phyloP scores from a whole-genome alignment of 2,113 vertebrate genomes.

The Oryzias woworae region DNA sequence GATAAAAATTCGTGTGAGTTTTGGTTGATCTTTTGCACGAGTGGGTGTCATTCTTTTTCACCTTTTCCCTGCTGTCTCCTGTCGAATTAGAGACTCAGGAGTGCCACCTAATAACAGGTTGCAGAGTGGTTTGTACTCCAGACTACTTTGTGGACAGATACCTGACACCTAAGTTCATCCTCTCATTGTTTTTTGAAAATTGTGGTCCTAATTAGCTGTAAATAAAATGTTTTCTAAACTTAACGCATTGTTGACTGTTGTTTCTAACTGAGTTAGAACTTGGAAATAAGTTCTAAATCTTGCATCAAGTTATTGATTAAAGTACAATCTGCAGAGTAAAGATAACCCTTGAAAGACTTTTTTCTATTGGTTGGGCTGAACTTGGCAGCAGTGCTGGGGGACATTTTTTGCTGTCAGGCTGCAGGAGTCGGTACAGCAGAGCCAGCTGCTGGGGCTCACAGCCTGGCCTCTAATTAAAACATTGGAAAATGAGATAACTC shows the following conservation, averaged over 20 bases:
- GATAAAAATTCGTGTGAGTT: too few relatives aligned
- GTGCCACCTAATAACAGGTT: conserved; percentile 63
- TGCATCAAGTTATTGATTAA: conserved; percentile 36
- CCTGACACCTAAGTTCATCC: conserved; percentile 66
- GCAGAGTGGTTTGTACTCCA: conserved; percentile 31
- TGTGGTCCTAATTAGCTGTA: conserved; percentile 71
- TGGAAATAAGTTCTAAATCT: conserved; percentile 18
- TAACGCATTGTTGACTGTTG: conserved; percentile 61
- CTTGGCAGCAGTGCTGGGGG: conserved; percentile 81
- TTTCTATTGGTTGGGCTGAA: conserved; percentile 75
- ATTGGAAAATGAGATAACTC: conserved; percentile 99
- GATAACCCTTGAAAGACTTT: conserved; percentile 78
- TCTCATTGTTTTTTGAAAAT: conserved; percentile 64
- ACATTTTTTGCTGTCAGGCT: conserved; percentile 97
- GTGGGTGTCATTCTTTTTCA: conserved; percentile 24
- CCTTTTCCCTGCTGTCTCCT: conserved; percentile 29
- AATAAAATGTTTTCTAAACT: conserved; percentile 68
- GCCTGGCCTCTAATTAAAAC: conserved; percentile 98
- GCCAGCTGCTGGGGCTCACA: conserved; percentile 94
- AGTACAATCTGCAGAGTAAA: conserved; percentile 77
- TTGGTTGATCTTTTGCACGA: conserved; percentile 23
- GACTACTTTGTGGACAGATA: conserved; percentile 56
- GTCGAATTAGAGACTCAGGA: conserved; percentile 55
- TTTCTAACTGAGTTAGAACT: conserved; percentile 56
- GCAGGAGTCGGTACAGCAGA: conserved; percentile 88